These are phyloP conservation scores for Elanus axillaris DNA, from an alignment of 2,113 vertebrate species.

Conservation along the genomic window DNA sequence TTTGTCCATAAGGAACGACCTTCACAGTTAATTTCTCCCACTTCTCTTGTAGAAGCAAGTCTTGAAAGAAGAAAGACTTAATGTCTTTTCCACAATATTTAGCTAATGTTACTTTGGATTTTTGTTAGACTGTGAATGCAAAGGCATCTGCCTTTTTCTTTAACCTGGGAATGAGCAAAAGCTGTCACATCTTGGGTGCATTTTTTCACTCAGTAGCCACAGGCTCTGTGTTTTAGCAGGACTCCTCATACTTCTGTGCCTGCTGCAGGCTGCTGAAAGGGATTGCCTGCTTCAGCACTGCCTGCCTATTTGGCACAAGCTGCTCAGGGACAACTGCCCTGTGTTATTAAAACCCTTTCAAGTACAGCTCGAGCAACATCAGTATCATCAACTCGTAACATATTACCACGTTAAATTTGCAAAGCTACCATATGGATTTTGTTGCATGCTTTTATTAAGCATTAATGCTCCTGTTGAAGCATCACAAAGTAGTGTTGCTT, in stretches of 20 bases:
- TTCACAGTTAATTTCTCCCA: neutral
- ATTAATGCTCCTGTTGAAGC: neutral
- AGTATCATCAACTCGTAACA: neutral
- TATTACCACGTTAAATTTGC: neutral
- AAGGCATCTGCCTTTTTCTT: neutral
- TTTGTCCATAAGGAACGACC: neutral
- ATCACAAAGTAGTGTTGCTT: neutral
- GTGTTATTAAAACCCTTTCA: neutral
- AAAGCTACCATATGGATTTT: neutral
- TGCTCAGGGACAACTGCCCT: neutral
- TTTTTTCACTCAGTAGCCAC: neutral
- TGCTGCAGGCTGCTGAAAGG: neutral
- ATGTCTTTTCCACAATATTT: neutral
- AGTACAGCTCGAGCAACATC: neutral
- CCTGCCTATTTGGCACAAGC: rapidly evolving
- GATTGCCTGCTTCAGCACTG: neutral
- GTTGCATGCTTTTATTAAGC: neutral
- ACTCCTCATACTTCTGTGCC: neutral
- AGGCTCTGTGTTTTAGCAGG: neutral
- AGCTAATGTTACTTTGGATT: neutral
- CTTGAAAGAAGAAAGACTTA: neutral
- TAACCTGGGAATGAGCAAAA: neutral
- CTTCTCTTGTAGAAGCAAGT: neutral
- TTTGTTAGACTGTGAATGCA: neutral
- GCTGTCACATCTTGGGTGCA: rapidly evolving